Conservation (phyloP, 1,140 invertebrate genomes). For the Goniozus legneri region DNA sequence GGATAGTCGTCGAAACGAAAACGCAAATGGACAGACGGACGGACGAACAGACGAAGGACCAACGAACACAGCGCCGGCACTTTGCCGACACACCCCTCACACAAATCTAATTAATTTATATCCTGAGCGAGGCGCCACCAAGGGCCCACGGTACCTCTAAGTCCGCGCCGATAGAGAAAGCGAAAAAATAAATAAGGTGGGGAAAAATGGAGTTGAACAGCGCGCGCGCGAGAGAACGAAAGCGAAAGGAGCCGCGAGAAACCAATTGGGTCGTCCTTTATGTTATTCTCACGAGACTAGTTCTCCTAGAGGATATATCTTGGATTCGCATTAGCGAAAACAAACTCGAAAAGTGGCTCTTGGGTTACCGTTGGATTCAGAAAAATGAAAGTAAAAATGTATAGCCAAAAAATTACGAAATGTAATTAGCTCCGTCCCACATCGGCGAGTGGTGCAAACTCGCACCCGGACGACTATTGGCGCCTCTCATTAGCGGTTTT, state of each 20-base stretch:
- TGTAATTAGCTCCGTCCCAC: conserved; percentile 32
- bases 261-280: background rate
- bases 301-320: background rate
- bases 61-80: conserved; percentile 36
- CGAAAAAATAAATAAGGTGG: background rate
- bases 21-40: conserved; percentile 18
- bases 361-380: too few species aligned
- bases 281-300: too few species aligned
- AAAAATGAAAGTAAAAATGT: too few species aligned
- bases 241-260: background rate
- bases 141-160: conserved; percentile 17
- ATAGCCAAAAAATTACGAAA: too few species aligned
- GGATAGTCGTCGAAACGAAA: too few species aligned
- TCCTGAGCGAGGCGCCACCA: conserved; percentile 46
- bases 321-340: too few species aligned
- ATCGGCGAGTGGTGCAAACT: background rate
- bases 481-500: conserved; percentile 34
- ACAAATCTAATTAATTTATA: conserved; percentile 57
- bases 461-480: conserved; percentile 2
- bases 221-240: background rate
- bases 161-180: conserved; percentile 9
- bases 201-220: background rate
- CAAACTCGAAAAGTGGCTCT: too few species aligned
- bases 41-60: conserved; percentile 21
- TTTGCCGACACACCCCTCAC: conserved; percentile 45